Base-by-base conservation (phyloP, 2,797 vertebrate genomes). In the Spinus pinus region DNA sequence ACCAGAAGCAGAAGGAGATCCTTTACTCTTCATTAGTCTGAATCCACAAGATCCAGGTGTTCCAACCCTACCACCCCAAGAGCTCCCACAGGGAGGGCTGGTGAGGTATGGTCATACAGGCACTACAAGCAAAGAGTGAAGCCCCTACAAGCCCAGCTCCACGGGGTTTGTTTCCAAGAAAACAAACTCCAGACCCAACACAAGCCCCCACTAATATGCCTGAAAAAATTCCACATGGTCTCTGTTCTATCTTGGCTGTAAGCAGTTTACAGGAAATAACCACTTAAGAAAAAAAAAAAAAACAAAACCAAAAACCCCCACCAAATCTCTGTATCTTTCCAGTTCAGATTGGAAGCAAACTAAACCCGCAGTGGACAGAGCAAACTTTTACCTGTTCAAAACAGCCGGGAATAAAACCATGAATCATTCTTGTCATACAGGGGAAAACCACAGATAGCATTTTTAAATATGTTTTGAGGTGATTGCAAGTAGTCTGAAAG, bases 161-260 rank as follows among this genome's bases (percentile, higher is more conserved):
- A 50, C 56, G 15, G 12, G 7, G 4, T 50, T 15, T 9, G 47
- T 49, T 51, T 51, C 4, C 5, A 64, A 20, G 10, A 6, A 49
- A 74, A 35, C 16, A 9, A 27, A 7, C 24, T 42, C 11, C 39
- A 54, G 14, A 62, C 12, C 4, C 27, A 70, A 1, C 0, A 2
- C 20, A 65, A 71, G 18, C 16, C 80, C 22, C 16, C 31, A 33
- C 8, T 28, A 51, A 10, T 1, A 7, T 5, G 21, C n/a, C 33
- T 65, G n/a, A 25, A 65, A 50, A 33, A 77, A 44, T 42, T 57
- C n/a, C 30, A 44, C 16, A 30, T 62, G 25, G 64, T 41, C 18
- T 0, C 5, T 65, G 28, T 39, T 75, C 25, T 57, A 5, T 21
- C 44, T 42, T 25, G 41, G 17, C 7, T 54, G 4, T 9, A 42